phyloP scores from a whole-genome alignment of 2,888 invertebrate genomes.

The Heteromurus nitidus region DNA sequence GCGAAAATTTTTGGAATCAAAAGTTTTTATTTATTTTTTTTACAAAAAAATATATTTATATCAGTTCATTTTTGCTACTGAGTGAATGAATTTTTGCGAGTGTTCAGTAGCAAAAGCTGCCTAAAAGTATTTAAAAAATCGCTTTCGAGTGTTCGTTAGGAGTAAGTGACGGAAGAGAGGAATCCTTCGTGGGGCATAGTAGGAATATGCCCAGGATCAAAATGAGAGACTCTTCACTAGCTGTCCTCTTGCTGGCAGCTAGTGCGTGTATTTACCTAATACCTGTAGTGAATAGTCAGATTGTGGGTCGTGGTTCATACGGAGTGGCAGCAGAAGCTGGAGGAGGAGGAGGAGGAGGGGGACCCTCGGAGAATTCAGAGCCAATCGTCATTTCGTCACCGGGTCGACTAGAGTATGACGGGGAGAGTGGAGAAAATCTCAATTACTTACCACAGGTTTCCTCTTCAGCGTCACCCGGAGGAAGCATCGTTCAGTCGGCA shows the following conservation, averaged over 20 bases:
- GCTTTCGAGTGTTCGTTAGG: neutral
- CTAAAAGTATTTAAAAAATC: neutral
- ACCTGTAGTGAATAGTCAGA: conserved; percentile 57
- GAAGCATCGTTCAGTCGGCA: conserved; percentile 5
- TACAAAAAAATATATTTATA: neutral
- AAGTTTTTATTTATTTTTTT: neutral
- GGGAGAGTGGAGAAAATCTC: conserved; percentile 44
- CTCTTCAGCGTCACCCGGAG: conserved; percentile 41
- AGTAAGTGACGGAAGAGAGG: neutral
- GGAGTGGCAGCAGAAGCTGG: too few species aligned
- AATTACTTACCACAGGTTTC: conserved; percentile 51
- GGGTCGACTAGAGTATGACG: neutral
- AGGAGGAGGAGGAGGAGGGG: conserved; percentile 10
- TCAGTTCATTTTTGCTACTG: neutral
- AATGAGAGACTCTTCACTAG: conserved; percentile 40
- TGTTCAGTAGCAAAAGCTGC: too few species aligned
- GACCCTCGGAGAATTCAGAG: conserved; percentile 2
- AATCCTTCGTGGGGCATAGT: conserved; percentile 45
- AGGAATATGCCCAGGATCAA: conserved; percentile 62
- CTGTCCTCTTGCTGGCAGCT: conserved; percentile 26
- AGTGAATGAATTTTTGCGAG: neutral
- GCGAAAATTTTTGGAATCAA: neutral
- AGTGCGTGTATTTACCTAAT: conserved; percentile 29
- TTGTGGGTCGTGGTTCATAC: conserved; percentile 42
- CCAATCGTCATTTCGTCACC: neutral